Base-by-base conservation (phyloP, 2,113 vertebrate genomes). In the Jacana jacana region DNA sequence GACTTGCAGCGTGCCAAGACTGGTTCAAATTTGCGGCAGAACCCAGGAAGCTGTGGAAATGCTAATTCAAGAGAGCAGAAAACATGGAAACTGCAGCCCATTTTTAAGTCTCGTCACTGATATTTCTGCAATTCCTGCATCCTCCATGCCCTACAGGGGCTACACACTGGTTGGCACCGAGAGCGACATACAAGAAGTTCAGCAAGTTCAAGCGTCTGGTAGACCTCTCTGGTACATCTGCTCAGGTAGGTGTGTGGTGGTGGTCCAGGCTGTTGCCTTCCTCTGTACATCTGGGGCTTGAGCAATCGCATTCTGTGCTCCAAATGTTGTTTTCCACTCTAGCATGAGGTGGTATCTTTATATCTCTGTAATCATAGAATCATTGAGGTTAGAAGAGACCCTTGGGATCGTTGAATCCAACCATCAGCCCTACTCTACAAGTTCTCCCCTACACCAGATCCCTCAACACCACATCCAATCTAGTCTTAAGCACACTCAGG, bases 161-260 rank as follows among this genome's bases (percentile, higher is more conserved):
- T 99, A 98, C 39, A 30, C 98, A 1, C 73, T 99, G 55, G 97
- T 99, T 73, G 99, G 98, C 19, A 94, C 97, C 4, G 94, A 98
- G 89, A 95, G 27, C 7, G 93, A 98, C 6, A 7, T 96, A 55
- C 96, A 52, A 33, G 99, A 99, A 73, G 90, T 99, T 73, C 98
- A 99, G 95, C 98, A 98, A 87, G 97, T 95, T 18, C 97, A 98
- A 13, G 42, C 98, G 2, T 52, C 98, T 33, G 89, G 93, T 75
- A 98, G 99, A 68, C 99, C 99, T 0, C 97, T 99, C 28, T 99
- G 99, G 99, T 99, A 99, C 95, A 95, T 99, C 95, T 99, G 99
- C 86, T 99, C 99, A 86, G 99, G 99, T 99, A 95, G 97, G 97
- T 49, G 33, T 63, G 65, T 42, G 17, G 73, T 40, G 35, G 2